These are phyloP conservation scores for Aix galericulata DNA, from an alignment of 2,113 vertebrate genomes.

Conservation along the genomic window DNA sequence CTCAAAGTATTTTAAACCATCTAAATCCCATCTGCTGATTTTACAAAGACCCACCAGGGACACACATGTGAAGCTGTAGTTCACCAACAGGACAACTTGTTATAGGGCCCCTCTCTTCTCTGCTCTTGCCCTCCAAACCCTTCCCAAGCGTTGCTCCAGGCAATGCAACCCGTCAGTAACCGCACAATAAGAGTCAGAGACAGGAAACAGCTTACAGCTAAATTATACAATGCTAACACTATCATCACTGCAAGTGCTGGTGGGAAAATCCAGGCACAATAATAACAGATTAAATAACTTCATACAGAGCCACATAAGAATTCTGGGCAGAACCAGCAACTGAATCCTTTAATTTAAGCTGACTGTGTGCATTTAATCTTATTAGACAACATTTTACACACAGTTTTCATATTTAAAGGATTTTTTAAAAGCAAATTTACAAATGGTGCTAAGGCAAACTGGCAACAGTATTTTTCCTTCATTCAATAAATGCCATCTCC, in stretches of 20 bases:
- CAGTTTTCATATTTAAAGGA: neutral
- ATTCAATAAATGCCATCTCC: neutral
- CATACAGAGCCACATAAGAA: neutral
- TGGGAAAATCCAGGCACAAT: neutral
- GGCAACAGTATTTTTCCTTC: neutral
- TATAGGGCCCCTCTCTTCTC: neutral
- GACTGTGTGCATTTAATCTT: neutral
- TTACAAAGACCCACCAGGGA: neutral
- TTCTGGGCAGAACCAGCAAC: neutral
- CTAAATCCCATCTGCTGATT: neutral
- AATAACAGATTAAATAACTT: neutral
- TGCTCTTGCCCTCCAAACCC: neutral
- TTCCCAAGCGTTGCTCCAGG: neutral
- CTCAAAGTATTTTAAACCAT: neutral
- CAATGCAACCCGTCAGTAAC: neutral
- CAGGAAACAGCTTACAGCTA: neutral
- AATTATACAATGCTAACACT: neutral
- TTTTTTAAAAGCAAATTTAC: neutral
- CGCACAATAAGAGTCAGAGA: neutral
- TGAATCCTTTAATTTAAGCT: neutral
- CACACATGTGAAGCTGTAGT: fast-evolving
- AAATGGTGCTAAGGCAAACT: neutral
- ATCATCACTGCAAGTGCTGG: fast-evolving
- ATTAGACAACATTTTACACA: neutral
- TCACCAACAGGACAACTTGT: neutral